Evolutionary conservation across 2,797 vertebrate genomes (phyloP), one percentile per base, ranked within the genome.

Genomic region (Enteromius mattozi): DNA sequence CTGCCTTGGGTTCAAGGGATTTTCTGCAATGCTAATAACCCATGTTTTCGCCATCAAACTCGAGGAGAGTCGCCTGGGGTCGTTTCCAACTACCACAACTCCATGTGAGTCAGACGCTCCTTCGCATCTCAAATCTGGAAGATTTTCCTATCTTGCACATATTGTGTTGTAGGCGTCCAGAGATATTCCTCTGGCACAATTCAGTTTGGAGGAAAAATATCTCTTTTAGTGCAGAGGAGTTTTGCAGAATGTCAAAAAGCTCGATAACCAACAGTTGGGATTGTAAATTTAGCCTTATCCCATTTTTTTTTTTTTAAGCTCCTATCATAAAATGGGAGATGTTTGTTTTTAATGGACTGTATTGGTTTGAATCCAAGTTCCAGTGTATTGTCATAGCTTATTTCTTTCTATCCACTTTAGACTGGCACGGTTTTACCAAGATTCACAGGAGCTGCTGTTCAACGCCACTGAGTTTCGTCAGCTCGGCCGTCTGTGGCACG

Each of bases 1-100:
- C 91, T 99, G 81, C 98, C 98, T 0, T 99, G 98, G 98, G 93
- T 99, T 86, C 98, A 99, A 82, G 97, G 98, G 69, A 97, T 99
- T 91, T 97, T 99, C 93, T 99, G 98, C 93, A 99, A 99, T 2
- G 90, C 94, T 92, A 96, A 98, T 92, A 99, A 99, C 91, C 98
- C 98, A 84, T 99, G 98, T 88, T 99, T 99, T 92, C 94, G 66
- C 87, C 94, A 92, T 85, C 93, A 96, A 12, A 99, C 98, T 85
- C 93, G 63, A 0, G 98, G 97, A 89, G 98, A 99, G 91, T 89
- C 94, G 68, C 96, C 96, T 12, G 97, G 98, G 45, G 85, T 97
- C 0, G 96, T 99, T 83, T 99, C 97, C 88, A 99, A 99, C 95
- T 99, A 99, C 86, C 97, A 98, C 89, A 97, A 96, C 92, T 99